A percentile compares a stretch with the other conserved stretches of the same genome.
These are phyloP conservation scores for Neelides sp. DNA, from an alignment of 1,140 invertebrate genomes.

Conservation along the genomic window DNA sequence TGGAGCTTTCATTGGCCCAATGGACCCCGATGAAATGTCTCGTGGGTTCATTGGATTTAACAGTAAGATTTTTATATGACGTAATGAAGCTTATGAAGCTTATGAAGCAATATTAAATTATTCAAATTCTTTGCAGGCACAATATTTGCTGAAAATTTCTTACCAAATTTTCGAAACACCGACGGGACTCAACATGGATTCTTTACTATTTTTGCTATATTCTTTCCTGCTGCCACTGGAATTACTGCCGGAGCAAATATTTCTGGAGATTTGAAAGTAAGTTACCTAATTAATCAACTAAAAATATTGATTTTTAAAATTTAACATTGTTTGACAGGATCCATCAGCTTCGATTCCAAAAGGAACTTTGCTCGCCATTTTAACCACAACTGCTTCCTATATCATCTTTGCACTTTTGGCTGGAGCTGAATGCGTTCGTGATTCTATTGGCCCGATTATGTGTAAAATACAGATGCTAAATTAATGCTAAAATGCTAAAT, in stretches of 20 bases:
- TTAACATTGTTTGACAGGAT: slow-evolving; percentile 50
- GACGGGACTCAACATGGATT: slow-evolving; percentile 36
- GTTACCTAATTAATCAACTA: slow-evolving; percentile 10
- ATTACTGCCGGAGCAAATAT: slow-evolving; percentile 56
- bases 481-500: slow-evolving; percentile 42
- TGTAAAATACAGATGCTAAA: too few species aligned
- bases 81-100: neutral
- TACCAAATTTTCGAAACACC: slow-evolving; percentile 35
- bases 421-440: slow-evolving; percentile 56
- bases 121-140: slow-evolving; percentile 27
- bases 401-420: slow-evolving; percentile 64
- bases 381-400: slow-evolving; percentile 71
- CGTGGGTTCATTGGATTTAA: slow-evolving; percentile 47
- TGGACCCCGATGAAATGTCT: slow-evolving; percentile 35
- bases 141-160: slow-evolving; percentile 39
- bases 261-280: slow-evolving; percentile 77
- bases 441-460: slow-evolving; percentile 55
- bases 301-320: slow-evolving; percentile 9
- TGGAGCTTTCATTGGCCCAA: slow-evolving; percentile 45
- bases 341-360: slow-evolving; percentile 75
- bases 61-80: slow-evolving; percentile 32
- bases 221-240: slow-evolving; percentile 31
- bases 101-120: neutral
- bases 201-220: slow-evolving; percentile 48
- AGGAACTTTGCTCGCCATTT: slow-evolving; percentile 76